Evolutionary conservation across 2,113 vertebrate genomes (phyloP), one percentile per base, ranked within the genome.

Genomic region (Petrocephalus microphthalmus): DNA sequence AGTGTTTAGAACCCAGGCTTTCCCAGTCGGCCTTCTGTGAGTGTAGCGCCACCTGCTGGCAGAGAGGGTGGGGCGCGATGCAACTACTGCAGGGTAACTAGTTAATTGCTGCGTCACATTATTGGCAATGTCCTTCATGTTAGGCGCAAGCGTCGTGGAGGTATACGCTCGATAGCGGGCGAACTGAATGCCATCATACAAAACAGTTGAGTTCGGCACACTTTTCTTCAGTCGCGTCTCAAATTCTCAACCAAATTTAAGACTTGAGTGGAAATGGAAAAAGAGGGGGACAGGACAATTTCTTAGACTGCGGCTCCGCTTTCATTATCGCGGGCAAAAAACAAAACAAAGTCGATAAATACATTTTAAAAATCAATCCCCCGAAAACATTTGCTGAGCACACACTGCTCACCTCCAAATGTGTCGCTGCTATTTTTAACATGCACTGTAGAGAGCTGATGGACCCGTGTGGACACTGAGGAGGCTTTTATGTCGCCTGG

Each of bases 401-500:
- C 49, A 54, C 83, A 85, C n/a, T 85, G 45, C 83, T 52, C 49
- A 47, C 20, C 81, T 84, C 81, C 81, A 84, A 85, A 54, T 85
- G 84, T 17, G 25, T 54, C n/a, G 11, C 22, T 85, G 84, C 51
- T 85, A 33, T 53, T 53, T 85, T 85, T 85, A 29, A 53, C 84
- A 37, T 7, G 33, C 33, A 42, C 71, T 37, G 71, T 78, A 42
- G 33, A 78, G 42, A 42, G 19, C 33, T 67, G 74, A 64, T 49
- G 85, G 87, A 13, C 25, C n/a, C 45, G 29, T 11, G 56, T 53
- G 78, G 6, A 88, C 29, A 25, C 45, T 2, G 7, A 11, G 19
- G 25, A 85, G 78, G 57, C 71, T 90, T 90, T 88, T 33, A 87
- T 78, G 56, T 49, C 42, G 37, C 25, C 33, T 49, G n/a, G 71